Base-by-base conservation (phyloP, 2,888 invertebrate species). In the Cremastinae sp. region DNA sequence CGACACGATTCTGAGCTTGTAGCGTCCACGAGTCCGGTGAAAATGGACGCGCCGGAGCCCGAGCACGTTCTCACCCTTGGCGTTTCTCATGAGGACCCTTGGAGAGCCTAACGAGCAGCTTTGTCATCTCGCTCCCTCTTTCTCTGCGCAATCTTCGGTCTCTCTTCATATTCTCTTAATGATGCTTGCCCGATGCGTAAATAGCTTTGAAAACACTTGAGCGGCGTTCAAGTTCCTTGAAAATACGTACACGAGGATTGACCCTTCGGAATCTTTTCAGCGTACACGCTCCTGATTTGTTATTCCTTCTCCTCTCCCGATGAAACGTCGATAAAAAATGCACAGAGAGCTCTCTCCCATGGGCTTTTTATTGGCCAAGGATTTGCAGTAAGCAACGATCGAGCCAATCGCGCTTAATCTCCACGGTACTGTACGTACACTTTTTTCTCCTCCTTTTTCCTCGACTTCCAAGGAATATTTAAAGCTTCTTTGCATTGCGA, bases 61-160 rank as follows among this genome's bases (percentile, higher is more conserved):
- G 85, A 89, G 89, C 89, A 90, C 89, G 89, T 90, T 89, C 87
- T 89, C 89, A 88, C 89, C 89, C 89, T 90, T 89, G 87, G 89
- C 84, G 83, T 81, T 84, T 82, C 82, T 81, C 83, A 83, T 86
- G 87, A 89, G 89, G 88, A 88, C 88, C 88, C 89, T 89, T 82
- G 84, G 85, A 85, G 85, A 84, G 83, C 87, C 88, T 90, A 90
- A 90, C 89, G 89, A 90, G 89, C 88, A 84, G 88, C 89, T 89
- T 89, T 90, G 89, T 89, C 89, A 85, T 89, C 85, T 87, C 85
- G 84, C 82, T 75, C 77, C 78, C 80, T 65, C 79, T 77, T 78
- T 79, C 75, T 74, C 73, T 71, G 75, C 70, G 78, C 79, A 78
- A 74, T 66, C 51, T 72, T 74, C 73, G 75, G 66, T 78, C 55